Evolutionary conservation across 2,888 invertebrate species (phyloP), one percentile per base, ranked within the genome.

Genomic region (Ichneumoninae sp.): DNA sequence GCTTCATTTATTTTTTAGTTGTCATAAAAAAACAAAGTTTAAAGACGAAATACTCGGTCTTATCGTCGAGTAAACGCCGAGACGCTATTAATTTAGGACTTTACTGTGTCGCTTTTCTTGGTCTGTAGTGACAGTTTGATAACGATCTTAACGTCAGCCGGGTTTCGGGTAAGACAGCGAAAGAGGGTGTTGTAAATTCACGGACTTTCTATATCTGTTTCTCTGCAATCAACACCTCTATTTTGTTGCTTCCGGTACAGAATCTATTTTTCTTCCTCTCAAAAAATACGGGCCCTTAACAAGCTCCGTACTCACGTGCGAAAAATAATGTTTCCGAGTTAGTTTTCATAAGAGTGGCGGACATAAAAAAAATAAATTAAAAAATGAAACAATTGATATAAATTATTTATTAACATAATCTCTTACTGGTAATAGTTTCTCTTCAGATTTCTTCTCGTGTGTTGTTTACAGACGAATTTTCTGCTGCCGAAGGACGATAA

Each of bases 401-500:
- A 33, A 33, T 33, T 33, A 33, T 33, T 33, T 33, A 33, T 33
- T 7, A 6, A 33, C 6, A 1, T 33, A 0, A 33, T 33, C 6
- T 7, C 6, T 33, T 7, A 33, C 33, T 33, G 33, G 47, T 16
- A 26, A 52, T 40, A 8, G 8, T 40, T 40, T 2, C 10, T 69
- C 26, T 60, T 26, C 16, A 47, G 60, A 68, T 66, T 66, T 66
- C 66, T 33, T 71, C 65, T 33, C 40, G 22, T 66, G 65, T 60
- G 66, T 65, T 79, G 85, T 82, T 82, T 82, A 79, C 71, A 75
- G 82, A 85, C 79, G 71, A 85, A 79, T 82, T 85, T 82, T 82
- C 71, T 70, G 84, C 82, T 71, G 76, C 52, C 71, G 81, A 57
- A 71, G 74, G 78, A 74, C 40, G 33, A 47, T 74, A 52, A 1